Evolutionary conservation across 2,113 vertebrate species (phyloP).

Genomic region (Oreotrochilus melanogaster): DNA sequence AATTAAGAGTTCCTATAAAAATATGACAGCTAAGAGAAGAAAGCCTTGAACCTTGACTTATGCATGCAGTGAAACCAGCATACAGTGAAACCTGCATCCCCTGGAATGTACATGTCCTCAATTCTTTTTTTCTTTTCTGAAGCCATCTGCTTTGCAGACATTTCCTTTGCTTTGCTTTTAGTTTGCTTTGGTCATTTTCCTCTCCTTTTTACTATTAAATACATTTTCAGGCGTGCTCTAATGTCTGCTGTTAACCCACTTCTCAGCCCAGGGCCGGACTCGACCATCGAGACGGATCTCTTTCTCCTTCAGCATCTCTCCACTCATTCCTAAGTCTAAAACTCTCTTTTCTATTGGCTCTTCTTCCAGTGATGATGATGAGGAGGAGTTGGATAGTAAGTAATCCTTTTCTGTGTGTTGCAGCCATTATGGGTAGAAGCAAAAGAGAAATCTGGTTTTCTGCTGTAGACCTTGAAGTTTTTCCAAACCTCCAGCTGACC

Average conservation of each 20-base stretch:
- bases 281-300: conserved; percentile 87
- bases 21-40: not conserved
- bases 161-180: conserved; percentile 7
- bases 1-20: not conserved
- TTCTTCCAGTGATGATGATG: conserved; percentile 93
- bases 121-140: not conserved
- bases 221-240: conserved; percentile 66
- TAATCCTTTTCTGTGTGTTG: conserved; percentile 62
- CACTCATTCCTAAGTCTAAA: conserved; percentile 92
- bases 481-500: not conserved
- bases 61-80: not conserved
- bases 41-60: accelerated
- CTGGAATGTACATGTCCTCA: not conserved
- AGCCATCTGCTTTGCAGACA: not conserved
- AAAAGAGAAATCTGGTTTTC: not conserved
- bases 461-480: not conserved
- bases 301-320: conserved; percentile 93
- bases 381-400: conserved; percentile 90
- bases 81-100: not conserved
- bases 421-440: conserved; percentile 1
- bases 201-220: conserved; percentile 53
- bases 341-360: conserved; percentile 86
- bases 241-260: conserved; percentile 80
- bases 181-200: conserved; percentile 6
- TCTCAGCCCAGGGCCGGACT: conserved; percentile 80